phyloP scores from a whole-genome alignment of 2,113 vertebrate species.

The Corythoichthys haematopterus region DNA sequence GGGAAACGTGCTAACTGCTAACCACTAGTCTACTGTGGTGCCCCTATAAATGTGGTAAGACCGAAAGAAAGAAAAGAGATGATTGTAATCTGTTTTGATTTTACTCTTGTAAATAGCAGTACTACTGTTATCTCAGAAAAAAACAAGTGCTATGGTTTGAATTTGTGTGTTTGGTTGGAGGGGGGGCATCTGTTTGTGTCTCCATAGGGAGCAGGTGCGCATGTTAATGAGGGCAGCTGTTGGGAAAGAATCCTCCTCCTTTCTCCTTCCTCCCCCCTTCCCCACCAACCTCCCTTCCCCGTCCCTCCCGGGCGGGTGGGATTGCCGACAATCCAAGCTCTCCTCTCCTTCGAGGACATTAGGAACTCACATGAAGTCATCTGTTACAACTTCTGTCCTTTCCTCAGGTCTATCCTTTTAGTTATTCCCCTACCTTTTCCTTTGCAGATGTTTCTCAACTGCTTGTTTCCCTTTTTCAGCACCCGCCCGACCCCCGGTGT shows the following conservation, averaged over 20 bases:
- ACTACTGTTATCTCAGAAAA: constrained; percentile 26
- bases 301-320: constrained; percentile 55
- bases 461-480: constrained; percentile 40
- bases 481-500: constrained; percentile 23
- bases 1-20: not conserved
- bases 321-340: constrained; percentile 53
- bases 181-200: constrained; percentile 78
- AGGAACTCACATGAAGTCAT: constrained; percentile 69
- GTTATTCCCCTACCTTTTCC: not conserved
- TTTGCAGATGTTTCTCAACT: constrained; percentile 18
- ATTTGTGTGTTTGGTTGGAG: constrained; percentile 44
- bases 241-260: constrained; percentile 57
- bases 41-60: not conserved
- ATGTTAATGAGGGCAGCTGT: constrained; percentile 86
- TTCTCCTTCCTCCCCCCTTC: constrained; percentile 34
- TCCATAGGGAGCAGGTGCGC: constrained; percentile 86
- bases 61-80: not conserved
- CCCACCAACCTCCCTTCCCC: constrained; percentile 30
- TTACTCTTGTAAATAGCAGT: not conserved
- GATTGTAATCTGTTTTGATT: not conserved
- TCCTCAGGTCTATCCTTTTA: constrained; percentile 10
- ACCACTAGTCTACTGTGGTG: not conserved
- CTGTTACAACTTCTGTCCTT: constrained; percentile 67
- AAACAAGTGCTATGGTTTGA: constrained; percentile 56
- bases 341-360: constrained; percentile 54